Evolutionary conservation across 2,888 invertebrate genomes (phyloP).

Genomic region (Strigamia crassipes): DNA sequence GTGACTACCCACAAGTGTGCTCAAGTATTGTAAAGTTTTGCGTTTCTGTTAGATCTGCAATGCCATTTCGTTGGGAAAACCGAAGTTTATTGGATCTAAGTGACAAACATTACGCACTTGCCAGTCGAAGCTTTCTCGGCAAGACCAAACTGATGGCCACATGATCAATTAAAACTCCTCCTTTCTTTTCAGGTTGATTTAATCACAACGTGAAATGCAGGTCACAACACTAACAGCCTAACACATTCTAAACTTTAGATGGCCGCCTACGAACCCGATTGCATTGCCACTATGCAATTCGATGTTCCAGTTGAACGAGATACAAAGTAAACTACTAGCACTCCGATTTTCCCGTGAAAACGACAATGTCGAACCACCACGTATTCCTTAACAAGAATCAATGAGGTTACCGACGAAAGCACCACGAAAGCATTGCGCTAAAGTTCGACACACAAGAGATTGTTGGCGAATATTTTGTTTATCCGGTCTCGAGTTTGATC

Average conservation of each 20-base stretch:
- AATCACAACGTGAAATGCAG: neutral
- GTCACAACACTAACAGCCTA: no score
- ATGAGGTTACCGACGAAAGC: no score
- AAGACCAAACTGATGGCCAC: no score
- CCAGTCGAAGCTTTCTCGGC: neutral
- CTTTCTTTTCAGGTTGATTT: neutral
- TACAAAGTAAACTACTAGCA: neutral
- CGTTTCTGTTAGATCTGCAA: neutral
- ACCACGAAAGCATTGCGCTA: neutral
- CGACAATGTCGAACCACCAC: neutral
- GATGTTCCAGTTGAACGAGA: neutral
- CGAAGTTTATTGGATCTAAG: neutral
- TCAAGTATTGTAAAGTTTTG: neutral
- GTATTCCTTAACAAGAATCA: no score
- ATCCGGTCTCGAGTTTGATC: neutral
- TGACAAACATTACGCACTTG: neutral
- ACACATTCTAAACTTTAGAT: neutral
- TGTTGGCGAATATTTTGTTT: neutral
- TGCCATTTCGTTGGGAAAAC: neutral
- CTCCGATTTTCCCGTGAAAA: neutral
- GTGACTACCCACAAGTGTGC: neutral
- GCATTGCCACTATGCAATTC: neutral
- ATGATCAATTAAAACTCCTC: no score
- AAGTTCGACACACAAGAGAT: neutral
- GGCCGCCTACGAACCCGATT: neutral